phyloP scores from a whole-genome alignment of 2,888 invertebrate species.

The Phaonia tiefii region DNA sequence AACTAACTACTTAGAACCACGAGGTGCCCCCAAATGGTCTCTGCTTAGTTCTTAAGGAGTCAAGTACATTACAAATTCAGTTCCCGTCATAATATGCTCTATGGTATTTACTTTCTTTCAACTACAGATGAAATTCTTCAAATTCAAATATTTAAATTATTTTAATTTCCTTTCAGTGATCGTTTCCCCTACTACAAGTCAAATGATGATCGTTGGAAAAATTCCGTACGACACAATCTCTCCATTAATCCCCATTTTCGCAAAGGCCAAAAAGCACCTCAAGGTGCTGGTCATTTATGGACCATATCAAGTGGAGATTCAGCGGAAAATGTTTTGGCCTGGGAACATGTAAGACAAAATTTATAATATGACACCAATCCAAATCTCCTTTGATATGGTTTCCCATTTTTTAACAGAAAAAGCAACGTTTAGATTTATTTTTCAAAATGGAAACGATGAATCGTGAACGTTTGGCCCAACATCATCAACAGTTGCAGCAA shows the following conservation, averaged over 20 bases:
- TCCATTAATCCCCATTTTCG: constrained; percentile 95
- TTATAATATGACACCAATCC: too few relatives aligned
- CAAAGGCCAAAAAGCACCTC: constrained; percentile 91
- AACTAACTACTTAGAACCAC: too few relatives aligned
- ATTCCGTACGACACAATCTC: constrained; percentile 93
- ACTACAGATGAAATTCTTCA: too few relatives aligned
- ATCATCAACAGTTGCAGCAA: constrained; percentile 73
- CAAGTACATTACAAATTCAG: too few relatives aligned
- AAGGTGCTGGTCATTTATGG: constrained; percentile 95
- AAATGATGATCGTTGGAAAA: constrained; percentile 96
- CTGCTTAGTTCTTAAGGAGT: too few relatives aligned
- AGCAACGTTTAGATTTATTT: constrained; percentile 82
- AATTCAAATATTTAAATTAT: too few relatives aligned
- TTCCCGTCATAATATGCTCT: background rate
- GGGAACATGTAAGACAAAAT: constrained; percentile 84
- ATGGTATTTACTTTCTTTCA: too few relatives aligned
- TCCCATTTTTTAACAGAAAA: constrained; percentile 78
- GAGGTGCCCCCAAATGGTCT: too few relatives aligned
- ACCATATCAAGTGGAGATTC: constrained; percentile 88
- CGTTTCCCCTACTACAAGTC: constrained; percentile 94
- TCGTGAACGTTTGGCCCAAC: constrained; percentile 77
- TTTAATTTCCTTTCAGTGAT: constrained; percentile 82
- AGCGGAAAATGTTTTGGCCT: constrained; percentile 81
- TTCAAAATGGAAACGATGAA: constrained; percentile 81
- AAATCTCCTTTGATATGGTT: background rate